These are phyloP conservation scores for Gobiocypris rarus DNA, from an alignment of 2,113 vertebrate genomes.

Conservation along the genomic window DNA sequence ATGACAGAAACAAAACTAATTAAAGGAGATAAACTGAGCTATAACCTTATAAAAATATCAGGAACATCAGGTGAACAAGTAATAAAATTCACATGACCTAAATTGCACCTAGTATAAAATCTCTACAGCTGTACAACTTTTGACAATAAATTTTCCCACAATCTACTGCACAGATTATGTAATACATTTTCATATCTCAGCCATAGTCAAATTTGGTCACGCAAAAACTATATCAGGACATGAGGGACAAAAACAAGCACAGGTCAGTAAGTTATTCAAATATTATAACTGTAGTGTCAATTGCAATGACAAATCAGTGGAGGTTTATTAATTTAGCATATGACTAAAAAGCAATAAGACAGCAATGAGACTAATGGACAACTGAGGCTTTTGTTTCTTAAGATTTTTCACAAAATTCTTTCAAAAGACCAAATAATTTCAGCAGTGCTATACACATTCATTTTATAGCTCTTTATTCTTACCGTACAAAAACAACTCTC, in stretches of 20 bases:
- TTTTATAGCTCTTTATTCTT: too few relatives aligned
- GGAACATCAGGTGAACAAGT: background rate
- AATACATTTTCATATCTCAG: background rate
- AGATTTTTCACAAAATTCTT: background rate
- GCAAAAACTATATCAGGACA: background rate
- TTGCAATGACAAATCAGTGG: background rate
- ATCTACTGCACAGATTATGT: background rate
- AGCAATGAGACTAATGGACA: background rate
- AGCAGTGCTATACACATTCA: too few relatives aligned
- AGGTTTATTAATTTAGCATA: background rate
- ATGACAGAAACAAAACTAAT: background rate
- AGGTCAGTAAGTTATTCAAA: background rate
- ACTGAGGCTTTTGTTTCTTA: background rate
- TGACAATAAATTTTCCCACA: background rate
- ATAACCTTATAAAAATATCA: background rate
- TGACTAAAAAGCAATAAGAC: background rate
- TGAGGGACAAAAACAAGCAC: background rate
- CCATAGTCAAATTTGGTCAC: background rate
- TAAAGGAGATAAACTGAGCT: background rate
- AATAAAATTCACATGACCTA: constrained; percentile 33
- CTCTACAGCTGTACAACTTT: background rate
- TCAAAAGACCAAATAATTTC: too few relatives aligned
- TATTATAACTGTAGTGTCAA: background rate
- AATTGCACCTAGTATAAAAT: background rate
- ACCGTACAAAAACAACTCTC: too few relatives aligned